Evolutionary conservation across 2,113 vertebrate species (phyloP), one percentile per base, ranked within the genome.

Genomic region (Myiagra hebetior): DNA sequence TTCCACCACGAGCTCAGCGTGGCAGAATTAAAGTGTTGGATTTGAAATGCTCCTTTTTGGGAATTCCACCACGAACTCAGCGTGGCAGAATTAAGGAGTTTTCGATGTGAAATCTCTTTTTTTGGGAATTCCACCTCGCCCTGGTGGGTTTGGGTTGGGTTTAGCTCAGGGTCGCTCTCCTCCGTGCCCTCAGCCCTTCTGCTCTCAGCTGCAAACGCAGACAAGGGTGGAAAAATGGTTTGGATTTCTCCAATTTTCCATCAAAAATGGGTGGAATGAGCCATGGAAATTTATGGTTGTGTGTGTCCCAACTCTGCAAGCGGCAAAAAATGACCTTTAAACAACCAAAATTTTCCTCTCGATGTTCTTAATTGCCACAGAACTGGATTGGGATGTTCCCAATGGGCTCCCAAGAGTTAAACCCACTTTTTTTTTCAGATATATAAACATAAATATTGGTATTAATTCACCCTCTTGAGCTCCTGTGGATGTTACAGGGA

Each of bases 331-430:
- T 11, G 11, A 76, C 41, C 21, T 69, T 62, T 35, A 27, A 76
- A 55, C 9, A 3, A 2, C 4, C 31, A 4, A 28, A 6, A 37
- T 42, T 63, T 55, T 5, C 16, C 6, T 37, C 10, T 28, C 0
- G 0, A 14, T 6, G 41, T 35, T 17, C 26, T 35, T 33, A 27
- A 42, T 33, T 63, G 17, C 41, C 49, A 49, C 47, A 63, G 56
- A 77, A 37, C 31, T 17, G 39, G 28, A 21, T 5, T 28, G 27
- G 33, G 27, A 37, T 0, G 5, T 44, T 91, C 39, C 39, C 56
- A 12, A 6, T 16, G 42, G 42, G 64, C 8, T 80, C 53, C 56
- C 2, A 3, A 65, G 44, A 30, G 37, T 15, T 56, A 64, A 87
- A 64, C 20, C 4, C 33, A 17, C 11, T 46, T 73, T 93, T 75